Evolutionary conservation across 2,888 invertebrate genomes (phyloP), one percentile per base, ranked within the genome.

Genomic region (Philereme transversata): DNA sequence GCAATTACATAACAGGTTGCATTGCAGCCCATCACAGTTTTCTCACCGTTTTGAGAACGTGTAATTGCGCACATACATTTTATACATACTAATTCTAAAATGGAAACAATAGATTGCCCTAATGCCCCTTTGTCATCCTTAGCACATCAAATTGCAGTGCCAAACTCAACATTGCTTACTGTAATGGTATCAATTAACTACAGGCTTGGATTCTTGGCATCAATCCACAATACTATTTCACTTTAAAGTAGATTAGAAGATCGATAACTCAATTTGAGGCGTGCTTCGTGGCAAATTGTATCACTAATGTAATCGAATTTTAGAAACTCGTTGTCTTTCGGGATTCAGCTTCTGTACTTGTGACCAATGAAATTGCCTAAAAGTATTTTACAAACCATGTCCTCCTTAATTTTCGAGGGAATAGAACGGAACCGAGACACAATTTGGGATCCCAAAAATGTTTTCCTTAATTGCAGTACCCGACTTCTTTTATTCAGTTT

Each of bases 141-240:
- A 40, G 11, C 36, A n/a, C 54, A 60, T 51, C 41, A 53, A 33
- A 35, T 22, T 35, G 9, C 52, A 46, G 58, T 59, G 62, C 62
- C 62, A 62, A 62, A 46, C 54, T 55, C 45, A 58, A 45, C 34
- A 62, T 55, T 35, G 51, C 47, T 52, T 62, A 62, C 55, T 56
- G 49, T 62, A 60, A 60, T 53, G 51, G 47, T 58, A 62, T 58
- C 58, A 62, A 58, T 58, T 55, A 62, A 52, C 55, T 41, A 52
- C 58, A 51, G 51, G 51, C 62, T 63, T 52, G 54, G 52, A 56
- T 46, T 56, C 62, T 63, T 63, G 59, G 63, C 63, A 59, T 54
- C 59, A 49, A 62, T 58, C 52, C 59, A 62, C 55, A 62, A 46
- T 63, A 56, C 56, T 56, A 59, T 63, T 59, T 56, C 51, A 49